Base-by-base conservation (phyloP, 2,113 vertebrate genomes). In the Cavia porcellus region DNA sequence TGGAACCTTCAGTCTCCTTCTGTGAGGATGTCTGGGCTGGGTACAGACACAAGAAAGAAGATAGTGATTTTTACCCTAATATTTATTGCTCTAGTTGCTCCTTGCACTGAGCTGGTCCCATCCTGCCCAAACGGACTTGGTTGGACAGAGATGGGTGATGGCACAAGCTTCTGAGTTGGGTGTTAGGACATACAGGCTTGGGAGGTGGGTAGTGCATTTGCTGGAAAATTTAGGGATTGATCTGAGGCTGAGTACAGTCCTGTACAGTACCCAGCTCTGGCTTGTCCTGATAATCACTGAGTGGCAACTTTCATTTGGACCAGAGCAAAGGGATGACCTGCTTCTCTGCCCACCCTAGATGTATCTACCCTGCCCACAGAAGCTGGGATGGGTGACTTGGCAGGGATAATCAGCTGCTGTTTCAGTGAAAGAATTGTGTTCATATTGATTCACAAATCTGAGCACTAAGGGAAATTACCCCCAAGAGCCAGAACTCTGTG, bases 271-370 rank as follows among this genome's bases (percentile, higher is more conserved):
- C 35, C 19, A 70, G 25, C 4, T 17, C 11, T 14, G 11, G 50
- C 17, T 45, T 15, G 86, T 52, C 84, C 64, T 61, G 38, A 28
- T 7, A 20, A 50, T 22, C 6, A 14, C 24, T 72, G 38, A 59
- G 77, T 14, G n/a, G 55, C 0, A 5, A 42, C n/a, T 47, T 92
- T 12, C 1, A 1, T n/a, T 15, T 9, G 22, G 28, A 24, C 7
- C 66, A 3, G 47, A 62, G 77, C 4, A 42, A 77, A 6, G 14
- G 30, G n/a, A 2, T 20, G n/a, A 9, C 8, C 55, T 5, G 1
- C 19, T 5, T 25, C 17, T 12, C 0, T 68, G 9, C 15, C 2
- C 0, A 15, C 19, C 7, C 55, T 32, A 15, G 2, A 2, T 17
- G 1, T 66, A 13, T 15, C 70, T 84, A 38, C 11, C 7, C 4